A percentile compares a stretch with the other conserved stretches of the same genome.
Conservation (phyloP, 2,113 vertebrate species). For the Sardina pilchardus region DNA sequence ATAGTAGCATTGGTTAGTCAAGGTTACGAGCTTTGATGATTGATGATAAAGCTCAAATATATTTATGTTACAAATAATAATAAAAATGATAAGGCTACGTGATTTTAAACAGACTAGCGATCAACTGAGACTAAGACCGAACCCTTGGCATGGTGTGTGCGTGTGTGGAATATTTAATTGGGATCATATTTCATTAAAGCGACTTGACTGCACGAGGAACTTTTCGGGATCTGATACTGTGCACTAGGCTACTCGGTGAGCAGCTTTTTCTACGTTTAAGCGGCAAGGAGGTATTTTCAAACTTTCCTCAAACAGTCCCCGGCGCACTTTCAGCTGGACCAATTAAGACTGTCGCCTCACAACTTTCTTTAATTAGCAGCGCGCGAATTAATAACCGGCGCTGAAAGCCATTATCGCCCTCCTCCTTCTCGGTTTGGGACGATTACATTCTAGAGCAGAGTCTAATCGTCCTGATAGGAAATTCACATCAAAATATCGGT, state of each 20-base stretch:
- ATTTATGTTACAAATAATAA: too few species aligned
- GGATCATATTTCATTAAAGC: slow-evolving; percentile 5
- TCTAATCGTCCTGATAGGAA: slow-evolving; percentile 19
- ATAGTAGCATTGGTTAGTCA: background rate
- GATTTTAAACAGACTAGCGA: background rate
- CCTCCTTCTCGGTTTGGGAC: too few species aligned
- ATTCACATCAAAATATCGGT: slow-evolving; percentile 46
- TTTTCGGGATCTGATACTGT: background rate
- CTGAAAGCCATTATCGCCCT: background rate
- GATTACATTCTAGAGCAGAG: slow-evolving; percentile 32
- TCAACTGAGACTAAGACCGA: background rate
- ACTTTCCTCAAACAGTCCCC: slow-evolving; percentile 49
- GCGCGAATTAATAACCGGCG: background rate
- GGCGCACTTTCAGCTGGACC: slow-evolving; percentile 42
- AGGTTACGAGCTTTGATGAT: background rate
- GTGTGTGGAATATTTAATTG: background rate
- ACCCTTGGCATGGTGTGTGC: background rate
- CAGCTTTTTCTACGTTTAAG: background rate
- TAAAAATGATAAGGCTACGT: background rate
- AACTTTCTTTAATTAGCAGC: slow-evolving; percentile 66
- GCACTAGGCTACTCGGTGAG: background rate
- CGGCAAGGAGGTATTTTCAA: slow-evolving; percentile 41
- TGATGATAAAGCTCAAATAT: background rate
- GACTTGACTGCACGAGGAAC: background rate
- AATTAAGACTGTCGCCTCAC: slow-evolving; percentile 62